Percentiles rank a stretch among this genome's conserved stretches.
Conservation (phyloP, 2,797 vertebrate genomes). For the Crocodylus rhombifer region DNA sequence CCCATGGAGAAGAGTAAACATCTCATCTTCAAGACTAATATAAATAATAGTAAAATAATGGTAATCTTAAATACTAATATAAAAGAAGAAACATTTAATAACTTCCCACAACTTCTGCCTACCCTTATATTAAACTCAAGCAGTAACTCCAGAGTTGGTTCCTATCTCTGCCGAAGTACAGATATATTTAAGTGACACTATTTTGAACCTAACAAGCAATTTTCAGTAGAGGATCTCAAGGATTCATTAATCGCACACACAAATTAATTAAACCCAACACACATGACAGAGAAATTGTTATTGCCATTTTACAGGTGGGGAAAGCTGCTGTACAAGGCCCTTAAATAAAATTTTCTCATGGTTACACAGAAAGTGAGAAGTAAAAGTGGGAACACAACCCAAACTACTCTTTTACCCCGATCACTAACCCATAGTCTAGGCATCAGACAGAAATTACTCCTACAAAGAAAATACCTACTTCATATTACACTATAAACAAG, state of each 20-base stretch:
- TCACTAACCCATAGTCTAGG: background rate
- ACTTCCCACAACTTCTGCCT: background rate
- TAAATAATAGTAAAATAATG: background rate
- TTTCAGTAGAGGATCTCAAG: background rate
- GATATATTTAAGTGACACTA: background rate
- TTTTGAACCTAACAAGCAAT: background rate
- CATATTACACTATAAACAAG: constrained; percentile 8
- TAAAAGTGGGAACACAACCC: constrained; percentile 16
- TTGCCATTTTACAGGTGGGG: background rate
- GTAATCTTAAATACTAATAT: background rate
- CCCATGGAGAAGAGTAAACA: background rate
- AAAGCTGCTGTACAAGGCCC: background rate
- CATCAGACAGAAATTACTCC: background rate
- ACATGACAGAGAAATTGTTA: background rate
- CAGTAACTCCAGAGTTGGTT: background rate
- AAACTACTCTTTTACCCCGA: background rate
- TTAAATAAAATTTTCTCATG: background rate
- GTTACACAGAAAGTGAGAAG: background rate
- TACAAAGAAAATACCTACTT: constrained; percentile 26
- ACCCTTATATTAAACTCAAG: background rate
- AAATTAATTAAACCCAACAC: background rate
- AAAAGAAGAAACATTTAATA: background rate
- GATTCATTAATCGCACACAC: background rate
- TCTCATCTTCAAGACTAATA: background rate
- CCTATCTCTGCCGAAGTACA: background rate